Base-by-base conservation (phyloP, 1,140 invertebrate species). In the Leptinotarsa texana region DNA sequence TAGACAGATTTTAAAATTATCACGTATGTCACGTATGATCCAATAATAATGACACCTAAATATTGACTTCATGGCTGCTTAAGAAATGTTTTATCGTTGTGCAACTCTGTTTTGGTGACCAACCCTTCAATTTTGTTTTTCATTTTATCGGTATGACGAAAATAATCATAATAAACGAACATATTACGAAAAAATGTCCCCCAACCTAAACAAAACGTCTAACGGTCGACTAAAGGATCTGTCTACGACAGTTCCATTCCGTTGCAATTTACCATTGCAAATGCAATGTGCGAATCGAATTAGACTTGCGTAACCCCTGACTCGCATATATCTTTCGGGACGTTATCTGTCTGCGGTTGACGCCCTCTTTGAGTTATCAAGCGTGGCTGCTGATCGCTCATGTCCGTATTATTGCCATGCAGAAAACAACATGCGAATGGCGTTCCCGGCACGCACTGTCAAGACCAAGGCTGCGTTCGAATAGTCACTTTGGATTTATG, bases 361-460 rank as follows among this genome's bases (percentile, higher is more conserved):
- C 73, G 73, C 73, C 73, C 73, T 69, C 67, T 74, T 63, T 11
- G 65, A 69, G 73, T 74, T 74, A 74, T 74, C 73, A 74, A 74
- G 73, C 69, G 73, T 69, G 48, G 73, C 33, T 68, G 63, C 65
- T 74, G 73, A 74, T 74, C 65, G 73, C 73, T 69, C 73, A 69
- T 74, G 73, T 74, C 73, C 66, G 65, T 74, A 74, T 74, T 77
- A 74, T 74, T 74, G 69, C 73, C 24, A 72, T 77, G 73, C 62
- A 77, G 69, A 77, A 74, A 74, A 68, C 73, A 73, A 77, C 76
- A 77, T 72, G 76, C 76, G 76, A 77, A 74, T 77, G 76, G 76
- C 76, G 76, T 75, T 57, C 51, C 51, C 51, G 51, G 51, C 51
- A 57, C 51, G n/a, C 51, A 57, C n/a, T 57, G 51, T 57, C 51